Conservation (phyloP, 2,888 invertebrate species). For the Plagiodera versicolora region DNA sequence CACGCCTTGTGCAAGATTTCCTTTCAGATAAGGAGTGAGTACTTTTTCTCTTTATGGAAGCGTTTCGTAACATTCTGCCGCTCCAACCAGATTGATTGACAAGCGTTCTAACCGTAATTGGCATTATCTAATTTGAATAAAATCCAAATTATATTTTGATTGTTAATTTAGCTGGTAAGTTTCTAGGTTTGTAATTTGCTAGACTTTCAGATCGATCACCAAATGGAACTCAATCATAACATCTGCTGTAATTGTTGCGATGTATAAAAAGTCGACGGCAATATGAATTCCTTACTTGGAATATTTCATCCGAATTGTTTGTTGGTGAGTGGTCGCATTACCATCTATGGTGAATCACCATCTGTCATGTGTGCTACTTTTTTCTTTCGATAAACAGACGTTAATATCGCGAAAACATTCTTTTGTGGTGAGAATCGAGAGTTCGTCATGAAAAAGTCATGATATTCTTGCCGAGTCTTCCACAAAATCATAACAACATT, state of each 20-base stretch:
- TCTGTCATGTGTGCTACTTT: conserved; percentile 29
- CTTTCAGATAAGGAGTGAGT: conserved; percentile 15
- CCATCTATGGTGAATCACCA: conserved; percentile 25
- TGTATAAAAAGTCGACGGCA: too few species aligned
- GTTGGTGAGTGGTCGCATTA: conserved; percentile 13
- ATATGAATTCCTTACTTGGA: conserved; percentile 15
- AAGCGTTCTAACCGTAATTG: too few species aligned
- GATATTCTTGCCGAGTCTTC: neutral
- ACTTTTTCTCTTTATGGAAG: neutral
- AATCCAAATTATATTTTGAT: neutral
- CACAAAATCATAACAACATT: neutral
- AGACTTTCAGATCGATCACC: too few species aligned
- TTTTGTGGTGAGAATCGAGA: conserved; percentile 2
- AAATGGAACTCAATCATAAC: conserved; percentile 4
- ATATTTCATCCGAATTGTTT: conserved; percentile 8
- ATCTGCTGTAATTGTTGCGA: conserved; percentile 20
- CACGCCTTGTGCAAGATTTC: conserved; percentile 7
- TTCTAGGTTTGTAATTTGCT: too few species aligned
- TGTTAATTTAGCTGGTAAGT: too few species aligned
- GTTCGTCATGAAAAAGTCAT: conserved; percentile 10
- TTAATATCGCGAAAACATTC: conserved; percentile 5
- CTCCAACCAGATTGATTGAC: too few species aligned
- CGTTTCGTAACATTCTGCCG: too few species aligned
- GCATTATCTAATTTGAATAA: neutral
- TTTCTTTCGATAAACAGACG: neutral